Evolutionary conservation across 2,113 vertebrate species (phyloP), one percentile per base, ranked within the genome.

Genomic region (Penelope pileata): DNA sequence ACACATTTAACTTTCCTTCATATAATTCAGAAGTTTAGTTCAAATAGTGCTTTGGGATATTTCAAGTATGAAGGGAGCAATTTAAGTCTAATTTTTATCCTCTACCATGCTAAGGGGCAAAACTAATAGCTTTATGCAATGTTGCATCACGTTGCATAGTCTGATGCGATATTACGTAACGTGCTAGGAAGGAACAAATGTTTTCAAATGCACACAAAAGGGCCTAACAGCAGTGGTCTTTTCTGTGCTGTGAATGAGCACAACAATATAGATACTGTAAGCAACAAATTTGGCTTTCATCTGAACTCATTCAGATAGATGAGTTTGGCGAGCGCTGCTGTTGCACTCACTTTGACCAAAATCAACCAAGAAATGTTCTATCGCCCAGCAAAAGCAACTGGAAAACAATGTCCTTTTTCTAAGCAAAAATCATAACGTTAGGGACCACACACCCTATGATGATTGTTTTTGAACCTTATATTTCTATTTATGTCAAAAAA

Each of bases 31-130:
- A 89, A 77, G 83, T 90, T 88, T 60, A 70, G 32, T 91, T 93
- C 45, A 67, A 51, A 91, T 72, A 68, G 23, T 0, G n/a, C 93
- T 88, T 81, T 70, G 68, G 88, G 94, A 34, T 90, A 91, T 90
- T 95, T 86, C 69, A 81, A 86, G 6, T 81, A 91, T 12, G 51
- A 91, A 86, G 47, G 54, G 51, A 90, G 32, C 56, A 81, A 90
- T 83, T 91, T 64, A 83, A 93, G 93, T 86, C 68, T 64, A 73
- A 56, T 83, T 91, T 95, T 94, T 86, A 95, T 96, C 74, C 79
- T 78, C 79, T 76, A 40, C 51, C 29, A 9, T 75, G 75, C 86
- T 60, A 91, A 91, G 24, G 85, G 91, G 64, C 47, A 94, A 64
- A 94, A 54, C 34, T 36, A 96, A 94, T 86, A 81, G 29, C 40